A percentile compares a stretch with the other conserved stretches of the same genome.
phyloP scores from a whole-genome alignment of 2,113 vertebrate genomes.

The Ciconia stormi region DNA sequence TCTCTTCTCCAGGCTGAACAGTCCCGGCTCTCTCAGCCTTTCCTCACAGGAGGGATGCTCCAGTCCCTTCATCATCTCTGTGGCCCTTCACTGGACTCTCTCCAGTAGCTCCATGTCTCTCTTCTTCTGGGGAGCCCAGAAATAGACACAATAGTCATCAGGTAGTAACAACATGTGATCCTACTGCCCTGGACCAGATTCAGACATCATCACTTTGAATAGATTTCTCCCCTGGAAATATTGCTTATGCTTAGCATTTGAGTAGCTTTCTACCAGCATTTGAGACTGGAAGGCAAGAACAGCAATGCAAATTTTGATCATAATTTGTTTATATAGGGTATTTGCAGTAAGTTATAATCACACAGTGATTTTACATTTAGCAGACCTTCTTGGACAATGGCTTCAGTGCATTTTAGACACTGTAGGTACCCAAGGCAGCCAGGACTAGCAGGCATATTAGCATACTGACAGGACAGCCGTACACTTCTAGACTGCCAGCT shows the following conservation, averaged over 20 bases:
- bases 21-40: no score
- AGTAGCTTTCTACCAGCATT: background rate
- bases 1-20: no score
- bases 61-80: background rate
- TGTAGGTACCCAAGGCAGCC: background rate
- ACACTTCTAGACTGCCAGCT: background rate
- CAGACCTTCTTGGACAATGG: background rate
- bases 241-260: background rate
- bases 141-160: background rate
- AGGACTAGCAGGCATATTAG: background rate
- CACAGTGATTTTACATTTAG: background rate
- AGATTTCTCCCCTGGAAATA: background rate
- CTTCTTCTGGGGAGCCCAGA: background rate
- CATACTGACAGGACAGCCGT: background rate
- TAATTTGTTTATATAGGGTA: background rate
- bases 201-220: background rate
- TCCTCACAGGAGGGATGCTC: background rate
- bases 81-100: background rate
- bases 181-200: background rate
- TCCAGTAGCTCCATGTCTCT: background rate
- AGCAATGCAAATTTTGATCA: background rate
- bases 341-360: background rate
- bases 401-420: background rate
- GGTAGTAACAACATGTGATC: background rate
- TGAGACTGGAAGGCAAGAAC: background rate